phyloP scores from a whole-genome alignment of 2,888 invertebrate species.

The Eristalinus sepulchralis region DNA sequence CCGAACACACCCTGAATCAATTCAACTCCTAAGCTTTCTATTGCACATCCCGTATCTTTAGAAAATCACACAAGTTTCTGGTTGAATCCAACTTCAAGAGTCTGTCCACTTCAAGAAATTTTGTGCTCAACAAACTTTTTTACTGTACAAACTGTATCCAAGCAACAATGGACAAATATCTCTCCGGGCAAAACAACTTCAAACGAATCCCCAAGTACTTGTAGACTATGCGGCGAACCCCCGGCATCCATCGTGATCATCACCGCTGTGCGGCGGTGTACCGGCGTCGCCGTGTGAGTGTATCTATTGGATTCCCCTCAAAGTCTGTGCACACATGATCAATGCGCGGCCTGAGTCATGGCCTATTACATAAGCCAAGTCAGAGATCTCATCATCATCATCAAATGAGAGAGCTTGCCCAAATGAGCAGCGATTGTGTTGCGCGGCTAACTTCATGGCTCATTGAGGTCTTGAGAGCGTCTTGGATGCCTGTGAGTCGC shows the following conservation, averaged over 20 bases:
- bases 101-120: background rate
- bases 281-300: too few relatives aligned
- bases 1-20: background rate
- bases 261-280: background rate
- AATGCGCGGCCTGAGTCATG: constrained; percentile 57
- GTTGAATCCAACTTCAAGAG: constrained; percentile 1
- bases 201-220: background rate
- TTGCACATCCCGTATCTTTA: background rate
- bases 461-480: constrained; percentile 44
- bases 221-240: background rate
- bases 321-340: constrained; percentile 21
- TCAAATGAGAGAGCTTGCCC: constrained; percentile 44
- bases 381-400: constrained; percentile 37
- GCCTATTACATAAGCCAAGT: constrained; percentile 62
- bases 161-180: constrained; percentile 15
- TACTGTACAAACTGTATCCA: background rate
- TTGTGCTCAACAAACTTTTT: background rate
- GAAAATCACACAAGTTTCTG: constrained; percentile 2
- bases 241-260: constrained; percentile 8
- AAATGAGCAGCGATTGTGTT: constrained; percentile 56
- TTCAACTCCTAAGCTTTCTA: background rate
- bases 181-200: constrained; percentile 22
- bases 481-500: constrained; percentile 9
- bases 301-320: constrained; percentile 30
- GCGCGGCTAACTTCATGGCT: constrained; percentile 54